phyloP scores from a whole-genome alignment of 1,140 invertebrate genomes.

The Eumeta japonica region DNA sequence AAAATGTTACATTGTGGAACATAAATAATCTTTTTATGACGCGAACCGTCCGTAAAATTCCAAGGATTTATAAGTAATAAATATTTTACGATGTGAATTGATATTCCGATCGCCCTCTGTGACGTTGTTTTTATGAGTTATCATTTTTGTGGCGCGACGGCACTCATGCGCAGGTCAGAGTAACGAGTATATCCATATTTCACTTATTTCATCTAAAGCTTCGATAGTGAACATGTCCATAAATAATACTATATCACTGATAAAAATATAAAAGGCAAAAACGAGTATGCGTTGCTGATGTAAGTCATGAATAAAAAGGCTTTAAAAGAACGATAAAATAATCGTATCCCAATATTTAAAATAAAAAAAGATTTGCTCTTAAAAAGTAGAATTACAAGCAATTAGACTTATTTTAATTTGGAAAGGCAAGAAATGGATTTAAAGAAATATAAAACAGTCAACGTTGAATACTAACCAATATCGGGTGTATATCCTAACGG shows the following conservation, averaged over 20 bases:
- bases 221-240: background rate
- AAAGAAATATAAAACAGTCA: too few relatives aligned
- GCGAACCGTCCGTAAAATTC: constrained; percentile 54
- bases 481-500: too few relatives aligned
- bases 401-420: too few relatives aligned
- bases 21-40: constrained; percentile 59
- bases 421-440: too few relatives aligned
- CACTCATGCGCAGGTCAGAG: constrained; percentile 24
- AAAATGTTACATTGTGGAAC: constrained; percentile 51
- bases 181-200: constrained; percentile 40
- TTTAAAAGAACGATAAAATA: too few relatives aligned
- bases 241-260: background rate
- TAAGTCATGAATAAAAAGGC: too few relatives aligned
- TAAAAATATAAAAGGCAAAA: background rate
- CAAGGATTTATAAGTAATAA: constrained; percentile 58
- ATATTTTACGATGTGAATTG: constrained; percentile 58
- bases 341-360: too few relatives aligned
- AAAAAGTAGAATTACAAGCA: too few relatives aligned
- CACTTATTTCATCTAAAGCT: constrained; percentile 17
- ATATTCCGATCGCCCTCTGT: constrained; percentile 56
- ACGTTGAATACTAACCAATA: too few relatives aligned
- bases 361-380: too few relatives aligned
- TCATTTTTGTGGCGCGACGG: constrained; percentile 48
- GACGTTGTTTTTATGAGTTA: constrained; percentile 56
- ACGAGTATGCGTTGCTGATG: background rate